Evolutionary conservation across 2,888 invertebrate species (phyloP).

Genomic region (Ectemnius cavifrons): DNA sequence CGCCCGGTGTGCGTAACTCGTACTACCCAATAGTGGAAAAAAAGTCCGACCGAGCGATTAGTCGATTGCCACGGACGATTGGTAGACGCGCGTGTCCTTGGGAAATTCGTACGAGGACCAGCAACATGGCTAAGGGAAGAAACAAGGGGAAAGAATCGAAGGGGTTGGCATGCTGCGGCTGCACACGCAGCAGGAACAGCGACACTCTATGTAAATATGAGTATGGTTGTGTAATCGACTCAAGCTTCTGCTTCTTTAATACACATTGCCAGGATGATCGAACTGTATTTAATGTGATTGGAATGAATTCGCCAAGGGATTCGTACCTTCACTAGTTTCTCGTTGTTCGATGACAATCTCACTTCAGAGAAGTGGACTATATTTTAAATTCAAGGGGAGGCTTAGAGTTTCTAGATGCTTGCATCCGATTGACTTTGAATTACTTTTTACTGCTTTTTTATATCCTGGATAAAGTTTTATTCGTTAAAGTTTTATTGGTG

Average conservation of each 20-base stretch:
- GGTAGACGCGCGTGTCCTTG: background rate
- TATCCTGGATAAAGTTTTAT: too few relatives aligned
- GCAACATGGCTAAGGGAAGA: slow-evolving; percentile 55
- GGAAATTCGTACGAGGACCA: background rate
- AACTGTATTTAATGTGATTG: too few relatives aligned
- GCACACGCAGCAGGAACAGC: slow-evolving; percentile 76
- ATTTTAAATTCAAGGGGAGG: too few relatives aligned
- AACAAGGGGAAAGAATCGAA: slow-evolving; percentile 62
- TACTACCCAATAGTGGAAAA: background rate
- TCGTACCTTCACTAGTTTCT: too few relatives aligned
- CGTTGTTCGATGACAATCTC: too few relatives aligned
- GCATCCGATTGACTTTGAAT: too few relatives aligned
- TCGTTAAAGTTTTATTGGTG: background rate
- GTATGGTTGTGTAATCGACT: slow-evolving; percentile 9
- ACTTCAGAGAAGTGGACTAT: too few relatives aligned
- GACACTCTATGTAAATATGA: slow-evolving; percentile 73
- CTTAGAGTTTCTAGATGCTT: too few relatives aligned
- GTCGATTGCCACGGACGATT: background rate
- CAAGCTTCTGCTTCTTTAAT: too few relatives aligned
- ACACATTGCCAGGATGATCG: too few relatives aligned
- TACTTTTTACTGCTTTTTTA: too few relatives aligned
- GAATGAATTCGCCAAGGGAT: too few relatives aligned
- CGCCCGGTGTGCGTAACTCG: slow-evolving; percentile 5
- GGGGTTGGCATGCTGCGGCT: slow-evolving; percentile 74
- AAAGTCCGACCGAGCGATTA: background rate